Evolutionary conservation across 2,797 vertebrate species (phyloP).

Genomic region (Hephaestus fuliginosus): DNA sequence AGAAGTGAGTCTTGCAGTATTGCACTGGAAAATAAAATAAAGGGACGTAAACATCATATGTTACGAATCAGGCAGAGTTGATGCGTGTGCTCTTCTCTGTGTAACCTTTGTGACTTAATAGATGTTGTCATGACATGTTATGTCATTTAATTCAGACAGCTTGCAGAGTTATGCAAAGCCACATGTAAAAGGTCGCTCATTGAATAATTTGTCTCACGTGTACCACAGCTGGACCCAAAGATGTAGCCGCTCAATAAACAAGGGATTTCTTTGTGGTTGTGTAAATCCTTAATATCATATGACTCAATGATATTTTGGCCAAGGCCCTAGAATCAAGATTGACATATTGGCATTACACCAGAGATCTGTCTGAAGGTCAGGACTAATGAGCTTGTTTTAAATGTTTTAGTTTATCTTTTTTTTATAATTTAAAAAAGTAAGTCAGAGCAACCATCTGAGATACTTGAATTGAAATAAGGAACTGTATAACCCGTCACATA

Average conservation of each 20-base stretch:
- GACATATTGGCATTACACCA: background rate
- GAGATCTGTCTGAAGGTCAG: background rate
- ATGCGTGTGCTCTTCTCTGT: background rate
- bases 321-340: background rate
- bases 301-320: background rate
- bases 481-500: background rate
- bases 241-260: background rate
- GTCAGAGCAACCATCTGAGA: background rate
- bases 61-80: background rate
- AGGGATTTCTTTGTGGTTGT: slow-evolving; percentile 6
- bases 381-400: no score
- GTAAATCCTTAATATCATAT: slow-evolving; percentile 1
- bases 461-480: no score
- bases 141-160: background rate
- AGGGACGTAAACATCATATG: background rate
- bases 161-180: background rate
- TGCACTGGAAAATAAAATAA: background rate
- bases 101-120: background rate
- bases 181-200: background rate
- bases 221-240: background rate
- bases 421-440: background rate
- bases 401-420: no score
- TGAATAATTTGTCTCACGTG: slow-evolving; percentile 9
- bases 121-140: background rate
- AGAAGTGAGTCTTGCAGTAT: slow-evolving; percentile 86